Evolutionary conservation across 1,140 invertebrate species (phyloP).

Genomic region (Teleopsis dalmanni): DNA sequence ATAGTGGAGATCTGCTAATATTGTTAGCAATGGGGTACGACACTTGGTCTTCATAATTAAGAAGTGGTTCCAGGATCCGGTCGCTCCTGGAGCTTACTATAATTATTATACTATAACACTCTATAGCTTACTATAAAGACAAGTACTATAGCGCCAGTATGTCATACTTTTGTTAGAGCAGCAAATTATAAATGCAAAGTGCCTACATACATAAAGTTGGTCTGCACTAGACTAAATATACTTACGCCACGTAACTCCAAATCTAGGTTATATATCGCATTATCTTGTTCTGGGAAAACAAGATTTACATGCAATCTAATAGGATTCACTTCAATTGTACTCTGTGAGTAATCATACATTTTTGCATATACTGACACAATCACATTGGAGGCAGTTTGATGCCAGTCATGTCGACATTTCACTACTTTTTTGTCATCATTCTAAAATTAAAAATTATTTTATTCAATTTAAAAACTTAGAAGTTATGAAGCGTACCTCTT

Average conservation of each 20-base stretch:
- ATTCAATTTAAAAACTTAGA: not conserved
- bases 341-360: constrained; percentile 71
- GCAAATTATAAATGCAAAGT: no score
- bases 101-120: no score
- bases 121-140: no score
- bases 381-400: constrained; percentile 77
- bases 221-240: not conserved
- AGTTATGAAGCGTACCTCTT: constrained; percentile 47
- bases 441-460: constrained; percentile 13
- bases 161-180: no score
- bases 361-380: constrained; percentile 86
- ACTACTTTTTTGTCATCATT: constrained; percentile 44
- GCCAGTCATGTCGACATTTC: constrained; percentile 86
- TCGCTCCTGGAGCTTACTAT: no score
- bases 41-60: no score
- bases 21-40: no score
- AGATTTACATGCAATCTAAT: constrained; percentile 70
- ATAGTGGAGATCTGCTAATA: no score
- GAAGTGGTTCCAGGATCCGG: no score
- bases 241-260: constrained; percentile 74
- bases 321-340: constrained; percentile 74
- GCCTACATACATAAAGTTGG: constrained; percentile 4
- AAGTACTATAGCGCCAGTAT: no score
- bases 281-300: constrained; percentile 69
- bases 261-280: constrained; percentile 68